Conservation (phyloP, 2,888 invertebrate species). For the Rapana venosa region DNA sequence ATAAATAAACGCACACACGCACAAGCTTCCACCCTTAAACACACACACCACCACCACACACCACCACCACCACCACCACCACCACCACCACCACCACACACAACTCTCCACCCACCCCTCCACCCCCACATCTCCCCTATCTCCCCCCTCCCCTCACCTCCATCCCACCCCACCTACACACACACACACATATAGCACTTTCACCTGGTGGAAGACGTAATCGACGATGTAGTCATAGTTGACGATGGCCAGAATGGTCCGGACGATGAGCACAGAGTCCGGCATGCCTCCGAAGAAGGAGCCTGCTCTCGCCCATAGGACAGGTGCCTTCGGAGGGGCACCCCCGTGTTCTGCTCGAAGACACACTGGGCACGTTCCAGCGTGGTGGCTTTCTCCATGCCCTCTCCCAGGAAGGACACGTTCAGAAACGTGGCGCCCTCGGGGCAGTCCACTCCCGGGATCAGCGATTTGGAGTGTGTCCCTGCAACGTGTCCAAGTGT, state of each 20-base stretch:
- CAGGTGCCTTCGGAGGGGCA: slow-evolving; percentile 68
- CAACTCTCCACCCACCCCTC: too few species aligned
- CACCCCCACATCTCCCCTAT: too few species aligned
- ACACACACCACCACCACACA: too few species aligned
- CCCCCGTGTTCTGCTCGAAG: slow-evolving; percentile 69
- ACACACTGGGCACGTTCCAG: slow-evolving; percentile 63
- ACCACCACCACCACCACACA: too few species aligned
- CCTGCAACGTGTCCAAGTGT: background rate
- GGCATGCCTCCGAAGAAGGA: slow-evolving; percentile 66
- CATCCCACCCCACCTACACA: background rate
- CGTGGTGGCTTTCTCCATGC: slow-evolving; percentile 14
- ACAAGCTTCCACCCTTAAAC: too few species aligned
- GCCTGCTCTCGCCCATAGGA: slow-evolving; percentile 46
- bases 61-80: too few species aligned
- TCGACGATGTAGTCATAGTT: slow-evolving; percentile 74
- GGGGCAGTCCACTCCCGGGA: slow-evolving; percentile 72
- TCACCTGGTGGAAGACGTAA: slow-evolving; percentile 69
- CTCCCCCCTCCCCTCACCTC: too few species aligned
- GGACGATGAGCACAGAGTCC: slow-evolving; percentile 60
- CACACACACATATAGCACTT: background rate
- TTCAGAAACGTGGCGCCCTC: slow-evolving; percentile 61
- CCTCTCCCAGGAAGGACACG: slow-evolving; percentile 48
- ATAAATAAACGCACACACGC: too few species aligned
- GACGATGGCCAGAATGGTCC: slow-evolving; percentile 63
- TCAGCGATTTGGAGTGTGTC: slow-evolving; percentile 50